A percentile compares a stretch with the other conserved stretches of the same genome.
phyloP scores from a whole-genome alignment of 2,113 vertebrate genomes.

The Stercorarius parasiticus region DNA sequence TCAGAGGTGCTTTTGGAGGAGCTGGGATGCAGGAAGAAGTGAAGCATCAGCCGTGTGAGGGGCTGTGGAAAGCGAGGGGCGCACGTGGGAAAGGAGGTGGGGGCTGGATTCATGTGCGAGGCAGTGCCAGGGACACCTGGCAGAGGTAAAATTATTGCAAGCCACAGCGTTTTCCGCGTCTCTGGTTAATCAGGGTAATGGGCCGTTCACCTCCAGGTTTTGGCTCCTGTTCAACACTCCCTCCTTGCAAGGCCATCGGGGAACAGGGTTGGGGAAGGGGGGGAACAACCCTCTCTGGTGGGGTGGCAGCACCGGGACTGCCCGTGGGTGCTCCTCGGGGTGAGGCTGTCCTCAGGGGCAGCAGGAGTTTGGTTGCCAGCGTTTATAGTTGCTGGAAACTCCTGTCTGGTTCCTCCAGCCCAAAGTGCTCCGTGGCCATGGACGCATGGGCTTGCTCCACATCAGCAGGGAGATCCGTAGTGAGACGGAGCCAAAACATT shows the following conservation, averaged over 20 bases:
- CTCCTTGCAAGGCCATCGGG: not conserved
- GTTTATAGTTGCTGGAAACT: not conserved
- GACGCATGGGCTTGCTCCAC: accelerated
- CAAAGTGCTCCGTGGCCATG: accelerated
- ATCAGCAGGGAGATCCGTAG: not conserved
- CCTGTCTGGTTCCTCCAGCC: not conserved
- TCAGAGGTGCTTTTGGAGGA: not conserved
- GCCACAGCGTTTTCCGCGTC: not conserved
- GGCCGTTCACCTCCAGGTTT: not conserved
- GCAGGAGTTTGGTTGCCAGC: not conserved
- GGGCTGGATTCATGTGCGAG: not conserved
- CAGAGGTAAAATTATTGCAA: not conserved
- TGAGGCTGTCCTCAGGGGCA: not conserved
- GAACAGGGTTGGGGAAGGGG: not conserved
- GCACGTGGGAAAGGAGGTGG: accelerated
- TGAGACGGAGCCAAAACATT: not conserved
- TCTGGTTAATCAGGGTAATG: not conserved
- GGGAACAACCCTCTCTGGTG: accelerated
- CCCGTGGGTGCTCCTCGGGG: accelerated
- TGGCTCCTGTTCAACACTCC: not conserved
- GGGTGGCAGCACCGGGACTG: accelerated
- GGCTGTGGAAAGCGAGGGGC: not conserved
- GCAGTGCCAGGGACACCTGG: not conserved
- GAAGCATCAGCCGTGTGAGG: accelerated
- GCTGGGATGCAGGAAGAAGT: not conserved